Evolutionary conservation across 53 echinoderm and acorn worm genomes (phyloP).

Genomic region (Luidia sarsii): DNA sequence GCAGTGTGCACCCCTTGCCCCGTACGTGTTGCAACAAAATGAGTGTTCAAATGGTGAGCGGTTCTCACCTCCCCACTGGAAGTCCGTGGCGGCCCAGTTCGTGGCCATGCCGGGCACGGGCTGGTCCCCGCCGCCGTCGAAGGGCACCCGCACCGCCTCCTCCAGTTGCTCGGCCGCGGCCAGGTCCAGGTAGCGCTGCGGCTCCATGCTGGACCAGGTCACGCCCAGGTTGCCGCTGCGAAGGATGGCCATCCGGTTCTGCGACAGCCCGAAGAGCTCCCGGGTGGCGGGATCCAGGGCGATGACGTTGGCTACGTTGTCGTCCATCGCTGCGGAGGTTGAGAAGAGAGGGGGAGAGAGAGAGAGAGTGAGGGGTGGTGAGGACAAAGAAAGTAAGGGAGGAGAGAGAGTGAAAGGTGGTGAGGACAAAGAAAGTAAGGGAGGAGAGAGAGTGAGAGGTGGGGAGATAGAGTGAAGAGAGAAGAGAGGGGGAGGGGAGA

Average conservation of each 20-base stretch:
- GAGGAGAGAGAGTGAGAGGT: too few relatives aligned
- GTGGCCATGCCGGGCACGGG: slow-evolving; percentile 50
- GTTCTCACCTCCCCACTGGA: slow-evolving; percentile 54
- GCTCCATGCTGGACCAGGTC: slow-evolving; percentile 76
- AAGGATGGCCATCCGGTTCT: slow-evolving; percentile 73
- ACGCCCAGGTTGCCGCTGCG: slow-evolving; percentile 83
- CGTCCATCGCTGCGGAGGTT: slow-evolving; percentile 77
- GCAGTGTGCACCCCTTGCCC: background rate
- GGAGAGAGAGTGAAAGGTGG: too few relatives aligned
- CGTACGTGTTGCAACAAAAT: too few relatives aligned
- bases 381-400: too few relatives aligned
- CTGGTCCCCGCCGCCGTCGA: slow-evolving; percentile 58
- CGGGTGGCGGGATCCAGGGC: slow-evolving; percentile 56
- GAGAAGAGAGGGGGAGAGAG: too few relatives aligned
- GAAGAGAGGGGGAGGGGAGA: too few relatives aligned
- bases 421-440: too few relatives aligned
- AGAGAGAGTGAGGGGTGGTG: too few relatives aligned
- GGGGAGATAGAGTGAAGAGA: too few relatives aligned
- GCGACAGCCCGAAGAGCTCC: slow-evolving; percentile 85
- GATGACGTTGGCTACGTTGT: slow-evolving; percentile 82
- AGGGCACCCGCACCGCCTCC: slow-evolving; percentile 62
- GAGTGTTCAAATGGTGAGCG: too few relatives aligned
- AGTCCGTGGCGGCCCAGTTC: background rate
- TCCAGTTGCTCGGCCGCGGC: slow-evolving; percentile 21
- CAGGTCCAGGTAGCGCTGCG: slow-evolving; percentile 55